Percentiles rank a stretch among this genome's conserved stretches.
These are phyloP conservation scores for Sternarchorhynchus goeldii DNA, from an alignment of 2,797 vertebrate species.

Conservation along the genomic window DNA sequence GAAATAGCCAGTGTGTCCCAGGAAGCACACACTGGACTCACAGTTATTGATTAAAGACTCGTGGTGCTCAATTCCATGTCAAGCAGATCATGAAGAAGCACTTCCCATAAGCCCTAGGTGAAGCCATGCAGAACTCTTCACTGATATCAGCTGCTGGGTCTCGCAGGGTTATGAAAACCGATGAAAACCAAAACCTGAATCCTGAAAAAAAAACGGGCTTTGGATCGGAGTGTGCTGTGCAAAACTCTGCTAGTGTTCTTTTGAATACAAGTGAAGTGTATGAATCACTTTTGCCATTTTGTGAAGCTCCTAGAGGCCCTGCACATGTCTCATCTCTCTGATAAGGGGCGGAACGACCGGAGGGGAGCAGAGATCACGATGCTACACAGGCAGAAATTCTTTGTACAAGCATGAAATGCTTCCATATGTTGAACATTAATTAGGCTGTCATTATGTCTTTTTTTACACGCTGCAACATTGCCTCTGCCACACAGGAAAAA, in stretches of 20 bases:
- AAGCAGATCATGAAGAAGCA: conserved; percentile 57
- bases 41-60: conserved; percentile 48
- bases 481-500: not conserved
- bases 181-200: not conserved
- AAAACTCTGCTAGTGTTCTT: not conserved
- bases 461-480: not conserved
- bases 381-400: not conserved
- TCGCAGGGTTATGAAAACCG: conserved; percentile 13
- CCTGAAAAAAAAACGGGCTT: not conserved
- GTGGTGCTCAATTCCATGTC: conserved; percentile 54
- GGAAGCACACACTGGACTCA: conserved; percentile 24
- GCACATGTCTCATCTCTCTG: not conserved
- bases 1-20: conserved; percentile 41
- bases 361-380: not conserved
- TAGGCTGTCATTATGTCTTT: not conserved
- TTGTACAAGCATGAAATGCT: not conserved
- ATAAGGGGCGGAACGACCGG: not conserved
- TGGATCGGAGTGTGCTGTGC: not conserved
- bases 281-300: not conserved
- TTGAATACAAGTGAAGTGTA: not conserved
- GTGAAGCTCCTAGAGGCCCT: too few relatives aligned
- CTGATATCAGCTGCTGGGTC: not conserved
- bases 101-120: conserved; percentile 56
- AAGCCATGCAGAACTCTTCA: conserved; percentile 48
- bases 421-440: too few relatives aligned